These are phyloP conservation scores for Caretta caretta DNA, from an alignment of 2,113 vertebrate species.

Conservation along the genomic window DNA sequence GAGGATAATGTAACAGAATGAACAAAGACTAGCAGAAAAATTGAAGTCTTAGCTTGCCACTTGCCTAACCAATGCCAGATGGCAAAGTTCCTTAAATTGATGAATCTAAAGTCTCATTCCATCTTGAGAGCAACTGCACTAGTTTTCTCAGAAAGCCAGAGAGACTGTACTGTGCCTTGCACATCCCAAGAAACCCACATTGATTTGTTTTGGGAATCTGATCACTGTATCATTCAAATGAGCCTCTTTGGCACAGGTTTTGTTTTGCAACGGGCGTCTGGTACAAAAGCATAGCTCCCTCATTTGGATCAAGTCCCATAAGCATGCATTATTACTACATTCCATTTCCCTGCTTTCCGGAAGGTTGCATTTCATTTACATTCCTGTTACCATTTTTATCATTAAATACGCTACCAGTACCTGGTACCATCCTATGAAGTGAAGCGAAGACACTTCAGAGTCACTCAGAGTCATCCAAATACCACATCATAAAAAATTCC, in stretches of 20 bases:
- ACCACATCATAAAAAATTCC: too few species aligned
- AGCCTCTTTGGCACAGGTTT: background rate
- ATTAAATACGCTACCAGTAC: background rate
- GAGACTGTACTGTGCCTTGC: background rate
- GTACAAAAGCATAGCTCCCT: accelerated
- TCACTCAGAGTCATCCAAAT: background rate
- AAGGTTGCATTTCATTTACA: background rate
- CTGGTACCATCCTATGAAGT: background rate
- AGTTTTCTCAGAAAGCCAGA: background rate
- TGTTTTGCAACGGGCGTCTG: background rate
- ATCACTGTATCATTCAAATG: background rate
- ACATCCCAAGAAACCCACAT: background rate
- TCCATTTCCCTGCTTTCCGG: background rate
- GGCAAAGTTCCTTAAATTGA: too few species aligned
- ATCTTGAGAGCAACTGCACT: background rate
- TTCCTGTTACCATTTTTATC: background rate
- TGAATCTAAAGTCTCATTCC: accelerated
- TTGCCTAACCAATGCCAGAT: background rate
- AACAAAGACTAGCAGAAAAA: background rate
- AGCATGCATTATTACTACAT: background rate
- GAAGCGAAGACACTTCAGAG: too few species aligned
- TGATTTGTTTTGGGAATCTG: background rate
- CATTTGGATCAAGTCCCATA: background rate
- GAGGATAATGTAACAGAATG: background rate
- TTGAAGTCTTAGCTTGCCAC: background rate